Conservation (phyloP, 2,113 vertebrate genomes). For the Tragelaphus scriptus region DNA sequence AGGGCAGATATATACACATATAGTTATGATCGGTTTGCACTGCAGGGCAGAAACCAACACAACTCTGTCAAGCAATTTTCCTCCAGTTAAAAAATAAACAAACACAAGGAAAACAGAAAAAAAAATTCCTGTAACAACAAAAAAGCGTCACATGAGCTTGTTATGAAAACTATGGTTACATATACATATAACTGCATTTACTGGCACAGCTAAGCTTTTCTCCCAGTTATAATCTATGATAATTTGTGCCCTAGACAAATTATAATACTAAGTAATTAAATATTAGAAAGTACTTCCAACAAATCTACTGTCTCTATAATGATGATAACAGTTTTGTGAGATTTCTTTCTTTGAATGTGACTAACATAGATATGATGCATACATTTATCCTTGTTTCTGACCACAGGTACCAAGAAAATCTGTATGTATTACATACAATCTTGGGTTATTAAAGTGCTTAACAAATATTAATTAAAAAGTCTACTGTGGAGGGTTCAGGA, state of each 20-base stretch:
- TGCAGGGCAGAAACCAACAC: neutral
- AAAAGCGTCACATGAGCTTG: neutral
- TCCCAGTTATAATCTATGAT: neutral
- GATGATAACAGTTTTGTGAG: neutral
- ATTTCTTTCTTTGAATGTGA: neutral
- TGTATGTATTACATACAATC: neutral
- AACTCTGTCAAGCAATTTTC: neutral
- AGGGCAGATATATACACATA: accelerated
- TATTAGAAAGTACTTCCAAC: neutral
- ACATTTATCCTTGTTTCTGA: neutral
- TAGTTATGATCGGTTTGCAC: neutral
- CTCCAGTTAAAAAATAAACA: neutral
- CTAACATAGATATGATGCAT: neutral
- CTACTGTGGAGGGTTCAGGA: neutral
- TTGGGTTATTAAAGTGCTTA: neutral
- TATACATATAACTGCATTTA: neutral
- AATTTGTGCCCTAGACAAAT: neutral
- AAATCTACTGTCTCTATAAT: neutral
- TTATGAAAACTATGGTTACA: neutral
- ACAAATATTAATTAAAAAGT: neutral
- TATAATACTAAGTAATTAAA: neutral
- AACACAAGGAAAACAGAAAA: neutral
- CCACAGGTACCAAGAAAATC: neutral
- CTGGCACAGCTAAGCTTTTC: neutral
- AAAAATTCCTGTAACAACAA: neutral